Evolutionary conservation across 1,140 invertebrate species (phyloP).

Genomic region (Drosophila sp.): DNA sequence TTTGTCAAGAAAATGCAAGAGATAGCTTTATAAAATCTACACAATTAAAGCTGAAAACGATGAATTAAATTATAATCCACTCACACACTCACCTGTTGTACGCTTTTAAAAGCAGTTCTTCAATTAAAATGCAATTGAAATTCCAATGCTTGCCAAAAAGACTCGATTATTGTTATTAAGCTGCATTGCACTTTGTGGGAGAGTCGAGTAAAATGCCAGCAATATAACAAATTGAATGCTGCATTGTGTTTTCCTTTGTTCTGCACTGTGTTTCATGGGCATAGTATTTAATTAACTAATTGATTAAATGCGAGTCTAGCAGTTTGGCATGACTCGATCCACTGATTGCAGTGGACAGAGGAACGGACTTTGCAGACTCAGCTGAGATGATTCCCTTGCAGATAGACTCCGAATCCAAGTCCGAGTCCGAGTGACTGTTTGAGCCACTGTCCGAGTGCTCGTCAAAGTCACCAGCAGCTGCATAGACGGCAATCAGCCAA

Average conservation of each 20-base stretch:
- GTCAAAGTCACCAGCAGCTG: constrained; percentile 16
- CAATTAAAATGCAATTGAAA: background rate
- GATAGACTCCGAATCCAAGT: background rate
- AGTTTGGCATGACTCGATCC: background rate
- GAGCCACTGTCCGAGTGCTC: constrained; percentile 1
- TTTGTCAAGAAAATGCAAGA: no score
- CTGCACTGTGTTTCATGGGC: background rate
- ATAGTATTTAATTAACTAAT: constrained; percentile 47
- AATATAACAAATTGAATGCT: constrained; percentile 9
- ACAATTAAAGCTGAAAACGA: no score
- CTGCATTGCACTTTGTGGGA: background rate
- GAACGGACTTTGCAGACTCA: constrained; percentile 4
- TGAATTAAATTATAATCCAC: no score
- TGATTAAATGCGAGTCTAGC: constrained; percentile 2
- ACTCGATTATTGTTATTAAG: background rate
- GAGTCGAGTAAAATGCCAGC: background rate
- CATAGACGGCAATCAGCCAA: constrained; percentile 1
- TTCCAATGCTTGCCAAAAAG: background rate
- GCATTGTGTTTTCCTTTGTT: constrained; percentile 1
- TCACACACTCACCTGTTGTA: no score
- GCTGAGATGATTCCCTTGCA: constrained; percentile 6
- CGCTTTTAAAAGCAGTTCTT: background rate
- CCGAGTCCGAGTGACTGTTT: no score
- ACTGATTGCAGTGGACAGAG: constrained; percentile 15
- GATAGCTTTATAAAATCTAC: no score